Evolutionary conservation across 2,797 vertebrate genomes (phyloP), one percentile per base, ranked within the genome.

Genomic region (Mareca penelope): DNA sequence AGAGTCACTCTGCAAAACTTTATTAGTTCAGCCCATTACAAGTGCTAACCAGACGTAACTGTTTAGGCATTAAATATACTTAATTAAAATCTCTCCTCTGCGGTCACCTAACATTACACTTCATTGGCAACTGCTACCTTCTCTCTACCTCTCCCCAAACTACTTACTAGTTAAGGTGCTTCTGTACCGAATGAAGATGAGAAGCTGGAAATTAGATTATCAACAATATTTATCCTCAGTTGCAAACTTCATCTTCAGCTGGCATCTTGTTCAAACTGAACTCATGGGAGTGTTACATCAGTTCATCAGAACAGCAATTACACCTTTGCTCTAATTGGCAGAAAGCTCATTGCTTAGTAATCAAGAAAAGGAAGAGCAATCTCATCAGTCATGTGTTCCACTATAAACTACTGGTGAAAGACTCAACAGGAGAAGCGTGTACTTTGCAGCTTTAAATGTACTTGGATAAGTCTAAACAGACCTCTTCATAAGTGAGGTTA

Each of bases 291-390:
- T 16, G 17, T 67, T 83, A 85, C 4, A 2, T 5, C 53, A 39
- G 24, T 21, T 88, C 52, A 72, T 37, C 33, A 72, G 56, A 91
- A 73, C 10, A 52, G 59, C 0, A 2, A 81, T 86, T 84, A 88
- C 56, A 94, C 53, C 80, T 89, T 63, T 71, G 64, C 35, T 88
- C 37, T 88, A 91, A 80, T 2, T 85, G 80, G 83, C 85, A 93
- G 64, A 70, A 87, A 90, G 48, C 33, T 84, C 40, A 22, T 7
- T 60, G 70, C 80, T 92, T 77, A 46, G 64, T 68, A 89, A 87
- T 77, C 22, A 42, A 37, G 29, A 55, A 80, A 70, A 56, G 8
- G 12, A 88, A 91, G 6, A 67, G 16, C n/a, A 78, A 76, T 46
- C 83, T 79, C 55, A 77, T 29, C 55, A 28, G 70, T 71, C 80